These are phyloP conservation scores for Ypsolopha scabrella DNA, from an alignment of 2,888 invertebrate species.

Conservation along the genomic window DNA sequence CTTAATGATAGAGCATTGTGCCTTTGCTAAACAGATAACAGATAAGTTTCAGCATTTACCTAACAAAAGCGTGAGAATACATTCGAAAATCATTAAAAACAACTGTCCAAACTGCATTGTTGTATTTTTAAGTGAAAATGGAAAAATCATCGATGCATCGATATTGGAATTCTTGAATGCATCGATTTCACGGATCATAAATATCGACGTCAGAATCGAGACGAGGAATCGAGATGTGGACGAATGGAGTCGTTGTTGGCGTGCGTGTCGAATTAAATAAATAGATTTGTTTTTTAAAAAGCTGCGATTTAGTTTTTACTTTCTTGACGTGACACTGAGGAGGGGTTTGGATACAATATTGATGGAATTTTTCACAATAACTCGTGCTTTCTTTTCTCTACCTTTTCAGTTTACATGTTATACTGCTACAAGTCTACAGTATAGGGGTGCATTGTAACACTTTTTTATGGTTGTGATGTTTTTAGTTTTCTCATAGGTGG, in stretches of 20 bases:
- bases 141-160: slow-evolving; percentile 46
- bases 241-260: slow-evolving; percentile 43
- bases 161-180: slow-evolving; percentile 43
- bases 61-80: slow-evolving; percentile 32
- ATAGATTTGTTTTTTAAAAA: slow-evolving; percentile 62
- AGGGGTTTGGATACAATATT: slow-evolving; percentile 10
- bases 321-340: slow-evolving; percentile 41
- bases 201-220: slow-evolving; percentile 43
- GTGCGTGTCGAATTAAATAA: slow-evolving; percentile 63
- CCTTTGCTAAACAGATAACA: not conserved
- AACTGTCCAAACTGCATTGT: slow-evolving; percentile 43
- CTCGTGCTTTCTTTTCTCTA: not conserved
- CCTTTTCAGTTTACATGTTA: not conserved
- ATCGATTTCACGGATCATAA: slow-evolving; percentile 67
- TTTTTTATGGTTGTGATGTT: too few species aligned
- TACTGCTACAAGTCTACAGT: too few species aligned
- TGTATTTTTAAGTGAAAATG: slow-evolving; percentile 55
- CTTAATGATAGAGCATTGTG: too few species aligned
- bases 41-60: not conserved
- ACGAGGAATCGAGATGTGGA: slow-evolving; percentile 42
- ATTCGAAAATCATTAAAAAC: slow-evolving; percentile 43
- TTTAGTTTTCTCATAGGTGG: too few species aligned
- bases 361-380: too few species aligned
- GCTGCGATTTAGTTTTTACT: slow-evolving; percentile 43
- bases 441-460: too few species aligned